These are phyloP conservation scores for Syngnathus rostellatus DNA, from an alignment of 2,797 vertebrate species.

Conservation along the genomic window DNA sequence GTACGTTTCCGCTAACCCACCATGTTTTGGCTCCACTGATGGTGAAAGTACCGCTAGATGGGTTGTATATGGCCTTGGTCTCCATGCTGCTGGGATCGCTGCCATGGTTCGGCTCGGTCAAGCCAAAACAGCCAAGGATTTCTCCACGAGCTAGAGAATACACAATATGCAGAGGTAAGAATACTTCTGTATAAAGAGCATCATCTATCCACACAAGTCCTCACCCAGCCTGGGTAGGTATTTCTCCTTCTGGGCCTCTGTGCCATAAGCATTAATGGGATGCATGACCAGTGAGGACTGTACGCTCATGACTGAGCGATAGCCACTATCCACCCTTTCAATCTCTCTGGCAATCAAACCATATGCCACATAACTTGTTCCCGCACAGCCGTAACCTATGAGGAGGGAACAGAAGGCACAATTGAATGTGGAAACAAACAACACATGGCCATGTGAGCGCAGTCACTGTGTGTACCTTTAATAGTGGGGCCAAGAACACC, in stretches of 20 bases:
- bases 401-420: background rate
- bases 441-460: background rate
- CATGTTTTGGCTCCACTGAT: conserved; percentile 85
- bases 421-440: background rate
- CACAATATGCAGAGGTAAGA: background rate
- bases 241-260: conserved; percentile 80
- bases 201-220: background rate
- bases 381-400: conserved; percentile 85
- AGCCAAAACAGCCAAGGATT: conserved; percentile 84
- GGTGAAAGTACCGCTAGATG: conserved; percentile 74
- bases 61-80: conserved; percentile 76
- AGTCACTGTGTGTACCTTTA: conserved; percentile 63
- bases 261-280: conserved; percentile 80
- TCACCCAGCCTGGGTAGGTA: conserved; percentile 81
- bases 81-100: conserved; percentile 86
- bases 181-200: background rate
- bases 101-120: conserved; percentile 88
- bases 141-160: conserved; percentile 73
- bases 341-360: conserved; percentile 84
- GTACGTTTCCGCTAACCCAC: conserved; percentile 48
- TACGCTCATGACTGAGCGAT: conserved; percentile 86
- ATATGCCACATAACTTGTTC: conserved; percentile 83
- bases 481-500: conserved; percentile 85
- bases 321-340: conserved; percentile 87
- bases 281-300: conserved; percentile 92